Base-by-base conservation (phyloP, 2,888 invertebrate genomes). In the Drosophila macrospina region DNA sequence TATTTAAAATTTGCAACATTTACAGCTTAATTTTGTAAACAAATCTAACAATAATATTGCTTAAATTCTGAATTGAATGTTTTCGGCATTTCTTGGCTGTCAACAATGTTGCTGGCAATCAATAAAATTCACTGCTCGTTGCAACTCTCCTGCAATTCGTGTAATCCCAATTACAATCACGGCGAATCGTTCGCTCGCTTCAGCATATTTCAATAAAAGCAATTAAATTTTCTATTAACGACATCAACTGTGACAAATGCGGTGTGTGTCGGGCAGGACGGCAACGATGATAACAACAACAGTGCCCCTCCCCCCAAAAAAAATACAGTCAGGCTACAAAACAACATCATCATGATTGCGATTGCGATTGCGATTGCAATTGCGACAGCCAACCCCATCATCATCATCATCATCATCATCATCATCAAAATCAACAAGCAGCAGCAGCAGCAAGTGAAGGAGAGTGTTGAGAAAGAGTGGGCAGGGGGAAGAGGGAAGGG, bases 191-290 rank as follows among this genome's bases (percentile, higher is more conserved):
- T 44, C 57, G 62, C 16, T 44, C 61, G 62, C 37, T 39, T 30
- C 56, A 63, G 61, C 65, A 73, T 77, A 73, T 83, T 85, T 87
- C 88, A 77, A 79, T 86, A 78, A 87, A 83, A 86, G 86, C 86
- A 86, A 86, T 86, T 86, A 86, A 81, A 76, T 79, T 87, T 86
- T 86, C 88, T 83, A 85, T 85, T 87, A 62, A 55, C 45, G 45
- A 56, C 34, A 56, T 36, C 56, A 56, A 56, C 55, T 57, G 55
- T 47, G 60, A 60, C 51, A 63, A 67, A 54, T 67, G 59, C 48
- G 47, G 56, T 30, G 32, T 30, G 32, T 52, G 30, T 20, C 6
- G 39, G 39, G 30, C n/a, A 42, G 32, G 30, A 30, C 51, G 39
- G n/a, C 36, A 59, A 54, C 44, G 32, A 44, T 15, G 66, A 50